These are phyloP conservation scores for Lasioglossum figueresi DNA, from an alignment of 2,888 invertebrate genomes.

Conservation along the genomic window DNA sequence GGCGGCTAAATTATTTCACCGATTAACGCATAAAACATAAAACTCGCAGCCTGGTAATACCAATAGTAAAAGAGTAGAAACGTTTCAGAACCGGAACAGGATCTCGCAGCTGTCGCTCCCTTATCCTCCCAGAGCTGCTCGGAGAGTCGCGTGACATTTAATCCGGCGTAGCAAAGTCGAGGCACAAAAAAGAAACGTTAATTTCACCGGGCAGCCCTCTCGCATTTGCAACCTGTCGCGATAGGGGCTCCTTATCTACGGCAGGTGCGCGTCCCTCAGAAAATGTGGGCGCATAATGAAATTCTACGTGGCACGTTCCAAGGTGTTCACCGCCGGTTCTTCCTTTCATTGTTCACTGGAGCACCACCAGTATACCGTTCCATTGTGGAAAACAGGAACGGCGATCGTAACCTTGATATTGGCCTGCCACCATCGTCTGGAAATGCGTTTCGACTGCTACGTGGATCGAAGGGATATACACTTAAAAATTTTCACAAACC, in stretches of 20 bases:
- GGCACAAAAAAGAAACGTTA: constrained; percentile 42
- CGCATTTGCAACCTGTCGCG: constrained; percentile 61
- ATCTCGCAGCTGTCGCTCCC: constrained; percentile 41
- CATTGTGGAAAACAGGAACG: background rate
- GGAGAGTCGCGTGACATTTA: constrained; percentile 48
- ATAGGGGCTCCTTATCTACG: constrained; percentile 67
- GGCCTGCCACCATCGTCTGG: too few species aligned
- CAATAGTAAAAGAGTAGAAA: background rate
- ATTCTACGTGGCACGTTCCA: constrained; percentile 35
- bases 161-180: constrained; percentile 28
- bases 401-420: background rate
- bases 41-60: background rate
- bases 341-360: constrained; percentile 11
- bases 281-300: constrained; percentile 69
- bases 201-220: constrained; percentile 34
- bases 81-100: background rate
- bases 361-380: background rate
- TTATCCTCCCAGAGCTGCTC: constrained; percentile 38
- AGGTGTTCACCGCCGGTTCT: constrained; percentile 16
- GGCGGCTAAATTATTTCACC: background rate
- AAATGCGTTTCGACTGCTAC: too few species aligned
- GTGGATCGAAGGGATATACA: background rate
- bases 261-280: constrained; percentile 72
- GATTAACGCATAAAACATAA: background rate
- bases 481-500: too few species aligned